Base-by-base conservation (phyloP, 1,140 invertebrate species). In the Panagrolaimus sp. region DNA sequence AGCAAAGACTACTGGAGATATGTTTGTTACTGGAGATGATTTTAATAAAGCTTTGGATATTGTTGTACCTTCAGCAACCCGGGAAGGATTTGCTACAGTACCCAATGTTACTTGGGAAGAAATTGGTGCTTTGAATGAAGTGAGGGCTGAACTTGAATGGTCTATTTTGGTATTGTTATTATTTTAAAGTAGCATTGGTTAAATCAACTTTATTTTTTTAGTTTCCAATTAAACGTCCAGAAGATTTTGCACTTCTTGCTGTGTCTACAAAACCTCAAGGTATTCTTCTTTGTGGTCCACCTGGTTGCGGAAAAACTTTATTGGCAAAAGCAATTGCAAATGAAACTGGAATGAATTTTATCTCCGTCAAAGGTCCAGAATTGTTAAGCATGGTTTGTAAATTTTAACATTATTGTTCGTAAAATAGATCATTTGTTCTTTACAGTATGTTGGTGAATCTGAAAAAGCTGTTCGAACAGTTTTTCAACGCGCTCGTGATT, bases 41-140 rank as follows among this genome's bases (percentile, higher is more conserved):
- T 84, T 84, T 66, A 74, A 87, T 81, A 73, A 77, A 74, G 93
- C 94, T 24, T 81, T 96, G 9, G 89, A 90, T 78, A 86, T 88
- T 74, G 89, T 94, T 17, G 90, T 91, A 83, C 94, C 94, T n/a
- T 94, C 92, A 58, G 90, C 92, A 0, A 95, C 95, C 76, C 87
- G 94, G 73, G 95, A 98, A 88, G 96, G 96, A 62, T 97, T 98
- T 85, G 91, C 92, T 5, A 96, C 94, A 8, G 92, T 98, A 21
- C 95, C 96, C 12, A 92, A 96, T 87, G 91, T 93, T 0, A 94
- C 91, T 0, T 99, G 96, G 96, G 89, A 93, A 71, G 93, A 99
- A 85, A 89, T 99, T 77, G 96, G 96, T 1, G 95, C 94, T 0
- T 83, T 98, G 10, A 87, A 88, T 43, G 88, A 92, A 82, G 90